These are phyloP conservation scores for Casuarius casuarius DNA, from an alignment of 2,113 vertebrate genomes.

Conservation along the genomic window DNA sequence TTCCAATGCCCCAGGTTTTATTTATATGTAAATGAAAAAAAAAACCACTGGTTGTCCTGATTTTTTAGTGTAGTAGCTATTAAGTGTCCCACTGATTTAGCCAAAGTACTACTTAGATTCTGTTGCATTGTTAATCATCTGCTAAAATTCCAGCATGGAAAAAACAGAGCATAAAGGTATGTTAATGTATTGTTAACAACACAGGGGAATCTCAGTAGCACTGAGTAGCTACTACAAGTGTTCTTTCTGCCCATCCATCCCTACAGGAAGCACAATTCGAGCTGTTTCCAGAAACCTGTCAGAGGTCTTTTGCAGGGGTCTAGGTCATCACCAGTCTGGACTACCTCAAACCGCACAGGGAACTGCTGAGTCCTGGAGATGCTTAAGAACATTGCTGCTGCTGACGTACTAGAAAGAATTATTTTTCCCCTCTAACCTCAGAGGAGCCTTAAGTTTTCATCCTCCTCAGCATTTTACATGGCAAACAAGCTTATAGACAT, in stretches of 20 bases:
- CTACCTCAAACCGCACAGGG: background rate
- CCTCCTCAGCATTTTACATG: too few relatives aligned
- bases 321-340: background rate
- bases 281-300: background rate
- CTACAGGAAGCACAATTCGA: background rate
- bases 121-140: accelerated
- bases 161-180: background rate
- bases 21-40: background rate
- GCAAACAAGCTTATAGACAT: too few relatives aligned
- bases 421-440: background rate
- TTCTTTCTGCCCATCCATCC: background rate
- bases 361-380: background rate
- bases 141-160: background rate
- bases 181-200: background rate
- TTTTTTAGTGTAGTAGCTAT: background rate
- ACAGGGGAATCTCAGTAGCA: background rate
- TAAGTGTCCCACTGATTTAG: background rate
- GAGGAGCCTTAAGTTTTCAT: background rate
- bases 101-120: background rate
- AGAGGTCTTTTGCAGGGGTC: background rate
- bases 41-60: background rate
- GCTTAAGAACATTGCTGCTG: background rate
- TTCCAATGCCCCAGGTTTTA: background rate
- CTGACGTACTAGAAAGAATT: background rate
- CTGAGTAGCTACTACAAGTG: background rate